phyloP scores from a whole-genome alignment of 2,888 invertebrate genomes.

The Criorhina ranunculi region DNA sequence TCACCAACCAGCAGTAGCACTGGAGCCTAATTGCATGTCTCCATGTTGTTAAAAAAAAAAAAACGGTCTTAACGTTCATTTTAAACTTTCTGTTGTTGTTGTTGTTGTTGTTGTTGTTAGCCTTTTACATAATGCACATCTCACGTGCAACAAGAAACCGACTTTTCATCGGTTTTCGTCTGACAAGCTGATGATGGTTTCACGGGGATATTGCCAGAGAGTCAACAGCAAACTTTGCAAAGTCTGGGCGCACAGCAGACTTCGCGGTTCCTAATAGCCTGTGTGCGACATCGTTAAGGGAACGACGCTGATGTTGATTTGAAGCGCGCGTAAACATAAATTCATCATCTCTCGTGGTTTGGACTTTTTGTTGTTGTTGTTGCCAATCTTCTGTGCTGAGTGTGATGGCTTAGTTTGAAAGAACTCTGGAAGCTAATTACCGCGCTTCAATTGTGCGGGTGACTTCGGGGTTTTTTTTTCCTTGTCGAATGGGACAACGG shows the following conservation, averaged over 20 bases:
- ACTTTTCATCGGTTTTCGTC: slow-evolving; percentile 56
- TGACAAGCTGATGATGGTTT: slow-evolving; percentile 69
- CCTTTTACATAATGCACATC: slow-evolving; percentile 55
- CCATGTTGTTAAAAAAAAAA: slow-evolving; percentile 57
- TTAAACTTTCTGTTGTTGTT: slow-evolving; percentile 11
- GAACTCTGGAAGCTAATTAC: slow-evolving; percentile 68
- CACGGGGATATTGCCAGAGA: slow-evolving; percentile 48
- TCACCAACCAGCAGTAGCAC: slow-evolving; percentile 46
- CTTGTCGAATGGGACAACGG: slow-evolving; percentile 29
- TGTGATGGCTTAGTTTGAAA: slow-evolving; percentile 42
- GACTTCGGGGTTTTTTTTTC: slow-evolving; percentile 32
- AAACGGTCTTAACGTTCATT: slow-evolving; percentile 57
- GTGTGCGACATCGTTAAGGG: slow-evolving; percentile 49
- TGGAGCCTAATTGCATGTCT: slow-evolving; percentile 71
- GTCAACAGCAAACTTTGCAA: slow-evolving; percentile 20
- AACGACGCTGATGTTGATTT: slow-evolving; percentile 34
- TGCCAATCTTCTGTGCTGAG: slow-evolving; percentile 3
- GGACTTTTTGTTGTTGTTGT: slow-evolving; percentile 34
- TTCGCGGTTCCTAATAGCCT: slow-evolving; percentile 55
- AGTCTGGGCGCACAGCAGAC: slow-evolving; percentile 33
- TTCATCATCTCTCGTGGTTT: slow-evolving; percentile 71
- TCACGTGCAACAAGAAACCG: slow-evolving; percentile 59
- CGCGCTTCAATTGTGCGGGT: slow-evolving; percentile 63
- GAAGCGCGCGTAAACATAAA: slow-evolving; percentile 61
- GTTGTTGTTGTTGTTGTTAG: background rate